Evolutionary conservation across 2,888 invertebrate species (phyloP), one percentile per base, ranked within the genome.

Genomic region (Carcina quercana): DNA sequence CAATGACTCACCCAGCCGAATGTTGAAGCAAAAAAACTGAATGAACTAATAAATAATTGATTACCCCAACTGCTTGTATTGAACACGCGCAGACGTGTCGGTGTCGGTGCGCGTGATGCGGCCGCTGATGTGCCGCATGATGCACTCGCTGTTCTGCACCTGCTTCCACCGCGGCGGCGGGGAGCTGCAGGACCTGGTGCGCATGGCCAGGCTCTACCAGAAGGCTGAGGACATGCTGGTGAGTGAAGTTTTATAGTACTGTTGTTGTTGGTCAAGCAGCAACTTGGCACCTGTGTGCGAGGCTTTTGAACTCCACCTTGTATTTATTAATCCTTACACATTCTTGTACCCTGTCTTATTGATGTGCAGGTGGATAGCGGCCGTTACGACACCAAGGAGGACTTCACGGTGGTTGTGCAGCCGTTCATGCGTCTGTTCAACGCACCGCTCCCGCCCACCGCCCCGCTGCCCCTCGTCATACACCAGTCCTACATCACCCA

Each of bases 371-470:
- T 88, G 41, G 68, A 72, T 3, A 88, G 87, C 54, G 88, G 88
- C 0, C 74, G 91, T 13, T 92, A 91, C 64, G 88, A 90, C 50
- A 71, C 71, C 0, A 87, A 85, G 15, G 82, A 86, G 1, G 91
- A 91, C 65, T 92, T 91, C 73, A 87, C 91, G 0, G 91, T 91
- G 21, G 88, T 91, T 7, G 47, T 90, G 35, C 91, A 91, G 65
- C 91, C 91, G 1, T 92, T 92, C 64, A 90, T 88, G 73, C 86
- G 87, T 50, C 62, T 88, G 46, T 91, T 91, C 69, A 91, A 91
- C 71, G 88, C 82, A 37, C 76, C 69, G 10, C 53, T 76, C 27
- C 70, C 76, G 19, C 71, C 65, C 7, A 26, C 55, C 15, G 37
- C 39, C 26, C 70, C 73, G n/a, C 65, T 83, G 27, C 67, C 80